Conservation (phyloP, 2,797 vertebrate species). For the Forpus xanthops region DNA sequence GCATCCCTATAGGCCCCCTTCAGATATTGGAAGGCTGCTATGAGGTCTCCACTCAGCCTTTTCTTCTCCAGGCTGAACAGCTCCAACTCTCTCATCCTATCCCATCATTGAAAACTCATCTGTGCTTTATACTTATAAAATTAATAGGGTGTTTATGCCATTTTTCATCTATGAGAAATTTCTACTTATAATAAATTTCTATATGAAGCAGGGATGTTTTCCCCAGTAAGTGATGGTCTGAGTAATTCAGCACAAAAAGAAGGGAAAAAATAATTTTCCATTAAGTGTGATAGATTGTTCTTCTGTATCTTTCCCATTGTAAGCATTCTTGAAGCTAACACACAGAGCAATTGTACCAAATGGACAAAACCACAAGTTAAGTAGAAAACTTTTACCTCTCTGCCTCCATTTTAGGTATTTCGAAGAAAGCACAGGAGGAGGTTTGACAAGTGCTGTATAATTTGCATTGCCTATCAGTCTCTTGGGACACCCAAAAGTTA, state of each 20-base stretch:
- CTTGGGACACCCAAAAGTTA: background rate
- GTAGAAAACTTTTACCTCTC: background rate
- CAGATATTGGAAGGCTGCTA: no score
- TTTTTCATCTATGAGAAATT: background rate
- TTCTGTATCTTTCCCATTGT: constrained; percentile 7
- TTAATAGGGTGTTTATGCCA: background rate
- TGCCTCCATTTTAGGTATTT: background rate
- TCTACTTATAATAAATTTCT: background rate
- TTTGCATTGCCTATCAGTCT: background rate
- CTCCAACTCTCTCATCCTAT: no score
- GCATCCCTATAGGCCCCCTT: no score
- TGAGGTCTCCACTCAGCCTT: no score
- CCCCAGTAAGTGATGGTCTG: background rate
- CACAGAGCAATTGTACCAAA: background rate
- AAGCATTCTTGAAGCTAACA: constrained; percentile 28
- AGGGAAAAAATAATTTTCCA: background rate
- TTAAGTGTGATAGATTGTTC: constrained; percentile 21
- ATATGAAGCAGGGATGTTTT: background rate
- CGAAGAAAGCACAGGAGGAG: background rate
- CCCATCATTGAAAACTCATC: background rate
- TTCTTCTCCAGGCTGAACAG: no score
- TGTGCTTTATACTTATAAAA: background rate
- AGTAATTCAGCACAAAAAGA: background rate
- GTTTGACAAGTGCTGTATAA: background rate
- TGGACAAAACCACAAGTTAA: background rate